Evolutionary conservation across 2,888 invertebrate species (phyloP).

Genomic region (Phengaris arion): DNA sequence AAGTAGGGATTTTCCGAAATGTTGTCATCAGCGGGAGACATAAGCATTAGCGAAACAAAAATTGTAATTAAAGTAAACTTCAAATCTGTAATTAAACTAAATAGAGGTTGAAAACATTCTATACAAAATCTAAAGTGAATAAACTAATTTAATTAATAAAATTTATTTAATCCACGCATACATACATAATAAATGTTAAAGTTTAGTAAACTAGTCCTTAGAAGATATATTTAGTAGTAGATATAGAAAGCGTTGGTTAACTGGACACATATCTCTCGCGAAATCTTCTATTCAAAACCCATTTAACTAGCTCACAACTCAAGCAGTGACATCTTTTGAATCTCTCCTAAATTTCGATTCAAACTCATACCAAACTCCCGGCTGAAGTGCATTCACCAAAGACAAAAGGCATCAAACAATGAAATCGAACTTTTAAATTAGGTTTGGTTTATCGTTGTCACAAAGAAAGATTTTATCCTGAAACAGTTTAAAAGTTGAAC

Average conservation of each 20-base stretch:
- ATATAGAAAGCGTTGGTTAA: background rate
- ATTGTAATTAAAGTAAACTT: no score
- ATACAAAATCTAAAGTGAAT: no score
- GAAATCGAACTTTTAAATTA: conserved; percentile 28
- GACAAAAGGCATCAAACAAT: conserved; percentile 29
- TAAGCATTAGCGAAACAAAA: background rate
- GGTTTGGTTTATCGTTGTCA: conserved; percentile 13
- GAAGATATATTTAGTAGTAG: background rate
- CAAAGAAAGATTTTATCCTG: conserved; percentile 6
- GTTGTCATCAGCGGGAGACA: background rate
- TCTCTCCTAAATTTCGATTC: conserved; percentile 25
- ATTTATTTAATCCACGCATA: no score
- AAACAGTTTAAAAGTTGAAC: background rate
- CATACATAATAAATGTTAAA: no score
- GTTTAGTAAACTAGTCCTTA: background rate
- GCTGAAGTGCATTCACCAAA: conserved; percentile 21
- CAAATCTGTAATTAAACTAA: no score
- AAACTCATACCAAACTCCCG: conserved; percentile 20
- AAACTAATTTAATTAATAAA: no score
- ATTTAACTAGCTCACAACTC: conserved; percentile 17
- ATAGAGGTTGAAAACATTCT: no score
- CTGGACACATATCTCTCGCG: conserved; percentile 23
- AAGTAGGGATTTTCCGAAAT: background rate
- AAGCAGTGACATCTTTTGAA: conserved; percentile 30
- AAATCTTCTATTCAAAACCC: conserved; percentile 27